Evolutionary conservation across 2,113 vertebrate species (phyloP).

Genomic region (Vulpes lagopus): DNA sequence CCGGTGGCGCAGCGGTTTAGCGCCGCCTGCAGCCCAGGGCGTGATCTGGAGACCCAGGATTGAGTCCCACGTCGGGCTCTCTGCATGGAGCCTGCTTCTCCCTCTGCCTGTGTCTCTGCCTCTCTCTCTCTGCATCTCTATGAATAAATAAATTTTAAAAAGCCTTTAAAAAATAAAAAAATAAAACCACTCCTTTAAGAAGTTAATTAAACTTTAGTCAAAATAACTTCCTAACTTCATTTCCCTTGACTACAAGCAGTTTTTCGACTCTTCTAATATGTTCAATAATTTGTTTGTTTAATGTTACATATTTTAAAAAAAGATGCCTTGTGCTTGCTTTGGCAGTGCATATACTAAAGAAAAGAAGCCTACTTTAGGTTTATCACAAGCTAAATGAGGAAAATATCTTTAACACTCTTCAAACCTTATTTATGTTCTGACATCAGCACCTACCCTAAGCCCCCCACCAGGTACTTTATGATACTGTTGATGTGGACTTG

Average conservation of each 20-base stretch:
- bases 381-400: not conserved
- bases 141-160: no score
- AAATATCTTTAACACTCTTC: not conserved
- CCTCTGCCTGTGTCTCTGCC: no score
- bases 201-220: constrained; percentile 35
- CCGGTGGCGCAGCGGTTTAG: no score
- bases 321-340: no score
- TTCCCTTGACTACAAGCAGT: not conserved
- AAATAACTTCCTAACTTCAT: constrained; percentile 56
- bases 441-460: not conserved
- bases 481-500: not conserved
- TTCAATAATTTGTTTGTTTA: constrained; percentile 13
- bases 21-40: no score
- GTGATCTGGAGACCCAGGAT: no score
- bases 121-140: no score
- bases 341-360: no score
- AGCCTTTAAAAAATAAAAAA: no score
- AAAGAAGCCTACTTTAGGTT: not conserved
- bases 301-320: no score
- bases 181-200: not conserved
- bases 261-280: constrained; percentile 31
- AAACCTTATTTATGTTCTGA: not conserved
- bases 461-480: not conserved
- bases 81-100: no score
- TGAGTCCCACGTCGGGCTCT: no score